Base-by-base conservation (phyloP, 2,888 invertebrate genomes). In the Craniophora ligustri region DNA sequence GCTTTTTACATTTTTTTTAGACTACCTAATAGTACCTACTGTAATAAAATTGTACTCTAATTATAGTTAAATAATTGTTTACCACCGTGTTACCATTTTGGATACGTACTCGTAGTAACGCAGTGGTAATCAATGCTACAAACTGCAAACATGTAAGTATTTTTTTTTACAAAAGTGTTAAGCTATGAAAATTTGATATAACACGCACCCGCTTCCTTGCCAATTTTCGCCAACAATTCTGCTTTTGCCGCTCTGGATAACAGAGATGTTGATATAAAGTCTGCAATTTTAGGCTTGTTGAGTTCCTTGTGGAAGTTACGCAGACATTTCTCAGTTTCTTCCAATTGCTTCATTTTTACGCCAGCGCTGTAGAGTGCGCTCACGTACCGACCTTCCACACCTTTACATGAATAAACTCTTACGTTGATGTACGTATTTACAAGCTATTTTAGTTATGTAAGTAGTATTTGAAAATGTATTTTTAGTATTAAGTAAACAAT, bases 371-470 rank as follows among this genome's bases (percentile, higher is more conserved):
- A 92, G 2, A 92, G 62, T 1, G 91, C 90, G 2, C 85, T 59
- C 3, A 90, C 90, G 38, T 91, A 92, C 1, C 88, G 82, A 0
- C 91, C 91, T 75, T 88, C 88, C 15, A 88, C 68, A 32, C 91
- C 91, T 89, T 26, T 36, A 1, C 28, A 32, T 30, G 28, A 19
- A 35, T 5, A 45, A 14, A 44, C 28, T 41, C 40, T 28, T 36
- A 18, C 10, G n/a, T n/a, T n/a, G n/a, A n/a, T n/a, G n/a, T n/a
- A 35, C 30, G 10, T 32, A 23, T 3, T 1, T 30, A 32, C 21
- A n/a, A 26, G 18, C 7, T 41, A n/a, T 28, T 4, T 10, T 2
- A 23, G 8, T 23, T 23, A 10, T 8, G 13, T 13, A 11, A 3
- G 11, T 4, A n/a, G n/a, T n/a, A n/a, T n/a, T n/a, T n/a, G n/a